Evolutionary conservation across 1,140 invertebrate genomes (phyloP).

Genomic region (Drosophila aff.): DNA sequence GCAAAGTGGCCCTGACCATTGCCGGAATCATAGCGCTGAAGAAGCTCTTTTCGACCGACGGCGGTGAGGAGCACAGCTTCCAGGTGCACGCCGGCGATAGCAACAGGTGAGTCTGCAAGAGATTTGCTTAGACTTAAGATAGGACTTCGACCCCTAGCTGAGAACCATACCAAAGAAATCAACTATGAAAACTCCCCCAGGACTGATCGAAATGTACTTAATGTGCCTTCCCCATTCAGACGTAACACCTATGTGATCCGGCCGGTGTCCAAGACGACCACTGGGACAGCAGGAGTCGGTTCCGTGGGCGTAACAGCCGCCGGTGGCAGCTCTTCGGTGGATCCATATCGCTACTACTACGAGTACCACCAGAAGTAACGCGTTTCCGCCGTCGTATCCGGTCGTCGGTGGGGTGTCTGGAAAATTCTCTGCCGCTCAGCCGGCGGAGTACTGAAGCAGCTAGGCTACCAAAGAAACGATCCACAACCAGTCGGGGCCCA

Average conservation of each 20-base stretch:
- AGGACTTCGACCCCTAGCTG: not conserved
- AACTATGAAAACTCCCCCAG: not conserved
- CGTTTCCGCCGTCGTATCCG: not conserved
- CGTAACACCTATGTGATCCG: conserved; percentile 87
- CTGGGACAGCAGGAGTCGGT: conserved; percentile 14
- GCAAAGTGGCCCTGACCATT: conserved; percentile 89
- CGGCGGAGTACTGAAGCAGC: conserved; percentile 52
- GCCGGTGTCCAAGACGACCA: conserved; percentile 85
- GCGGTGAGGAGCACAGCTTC: conserved; percentile 87
- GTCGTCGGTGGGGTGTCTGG: conserved; percentile 12
- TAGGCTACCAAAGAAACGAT: conserved; percentile 70
- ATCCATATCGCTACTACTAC: conserved; percentile 87
- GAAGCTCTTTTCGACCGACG: conserved; percentile 89
- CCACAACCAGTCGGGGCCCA: conserved; percentile 37
- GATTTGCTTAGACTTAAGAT: not conserved
- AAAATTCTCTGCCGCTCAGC: conserved; percentile 23
- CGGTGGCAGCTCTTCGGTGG: conserved; percentile 80
- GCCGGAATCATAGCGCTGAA: conserved; percentile 89
- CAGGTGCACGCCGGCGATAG: conserved; percentile 88
- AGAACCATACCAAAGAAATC: no score
- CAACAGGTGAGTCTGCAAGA: conserved; percentile 86
- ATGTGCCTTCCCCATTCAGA: conserved; percentile 84
- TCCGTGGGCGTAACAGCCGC: conserved; percentile 63
- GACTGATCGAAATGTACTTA: not conserved
- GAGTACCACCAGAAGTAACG: conserved; percentile 84